These are phyloP conservation scores for Xyliphius kryptos DNA, from an alignment of 2,113 vertebrate genomes.

Conservation along the genomic window DNA sequence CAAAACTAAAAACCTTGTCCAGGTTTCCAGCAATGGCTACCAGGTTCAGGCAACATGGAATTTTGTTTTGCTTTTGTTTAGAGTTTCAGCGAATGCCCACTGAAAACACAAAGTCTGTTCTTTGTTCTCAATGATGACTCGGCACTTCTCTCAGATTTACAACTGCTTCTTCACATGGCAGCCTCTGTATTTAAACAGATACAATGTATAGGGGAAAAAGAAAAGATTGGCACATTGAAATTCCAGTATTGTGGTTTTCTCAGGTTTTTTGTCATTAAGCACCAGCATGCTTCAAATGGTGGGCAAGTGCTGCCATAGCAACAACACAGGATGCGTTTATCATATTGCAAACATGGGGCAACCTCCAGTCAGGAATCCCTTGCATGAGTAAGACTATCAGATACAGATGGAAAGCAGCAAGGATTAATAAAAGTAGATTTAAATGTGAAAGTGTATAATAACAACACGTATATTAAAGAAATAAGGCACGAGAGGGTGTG, in stretches of 20 bases:
- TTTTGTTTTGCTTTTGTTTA: too few species aligned
- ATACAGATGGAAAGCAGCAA: not conserved
- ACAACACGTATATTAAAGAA: too few species aligned
- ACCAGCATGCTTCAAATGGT: constrained; percentile 30
- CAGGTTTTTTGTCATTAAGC: constrained; percentile 19
- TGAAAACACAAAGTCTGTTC: constrained; percentile 33
- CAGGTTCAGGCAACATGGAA: too few species aligned
- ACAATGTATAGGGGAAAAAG: not conserved
- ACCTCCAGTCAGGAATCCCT: constrained; percentile 23
- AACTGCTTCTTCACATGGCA: constrained; percentile 1
- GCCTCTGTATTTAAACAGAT: not conserved
- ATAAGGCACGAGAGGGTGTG: too few species aligned
- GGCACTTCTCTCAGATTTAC: constrained; percentile 43
- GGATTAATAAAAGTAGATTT: too few species aligned
- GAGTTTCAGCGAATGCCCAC: not conserved
- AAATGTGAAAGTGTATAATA: too few species aligned
- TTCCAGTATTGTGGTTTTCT: constrained; percentile 15
- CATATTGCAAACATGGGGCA: constrained; percentile 28
- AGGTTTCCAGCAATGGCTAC: too few species aligned
- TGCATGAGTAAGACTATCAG: not conserved
- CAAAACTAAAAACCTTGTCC: too few species aligned
- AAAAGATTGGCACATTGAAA: constrained; percentile 3
- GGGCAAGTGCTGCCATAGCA: constrained; percentile 48
- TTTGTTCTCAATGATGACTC: constrained; percentile 49
- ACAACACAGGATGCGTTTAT: constrained; percentile 36